A percentile compares a stretch with the other conserved stretches of the same genome.
phyloP scores from a whole-genome alignment of 2,113 vertebrate genomes.

The Labeo catla region DNA sequence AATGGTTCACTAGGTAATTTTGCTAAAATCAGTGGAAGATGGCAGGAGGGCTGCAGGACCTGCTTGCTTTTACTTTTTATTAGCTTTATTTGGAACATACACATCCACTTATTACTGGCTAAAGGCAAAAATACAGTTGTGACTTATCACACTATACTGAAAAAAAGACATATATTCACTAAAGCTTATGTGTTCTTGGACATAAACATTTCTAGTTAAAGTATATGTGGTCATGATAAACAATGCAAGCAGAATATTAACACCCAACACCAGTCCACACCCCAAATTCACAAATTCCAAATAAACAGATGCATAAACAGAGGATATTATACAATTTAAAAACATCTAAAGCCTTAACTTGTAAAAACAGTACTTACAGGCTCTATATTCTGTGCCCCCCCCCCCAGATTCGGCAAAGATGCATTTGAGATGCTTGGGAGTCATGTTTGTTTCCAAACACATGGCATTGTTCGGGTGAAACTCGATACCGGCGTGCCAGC shows the following conservation, averaged over 20 bases:
- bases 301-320: background rate
- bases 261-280: background rate
- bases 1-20: constrained; percentile 1
- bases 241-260: constrained; percentile 34
- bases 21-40: background rate
- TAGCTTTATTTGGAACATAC: background rate
- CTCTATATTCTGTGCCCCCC: background rate
- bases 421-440: constrained; percentile 49
- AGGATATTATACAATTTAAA: background rate
- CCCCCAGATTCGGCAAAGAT: constrained; percentile 33
- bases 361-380: background rate
- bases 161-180: constrained; percentile 31
- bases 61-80: constrained; percentile 2
- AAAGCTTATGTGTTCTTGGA: constrained; percentile 31
- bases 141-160: constrained; percentile 38
- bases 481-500: constrained; percentile 67
- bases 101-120: constrained; percentile 24
- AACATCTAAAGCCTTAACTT: background rate
- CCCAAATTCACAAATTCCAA: background rate
- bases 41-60: background rate
- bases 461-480: constrained; percentile 79
- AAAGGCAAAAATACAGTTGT: constrained; percentile 49
- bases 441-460: constrained; percentile 81
- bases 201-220: constrained; percentile 17
- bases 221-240: constrained; percentile 2